These are phyloP conservation scores for Oikopleura dioica DNA, from an alignment of 23 tunicate genomes.

Conservation along the genomic window DNA sequence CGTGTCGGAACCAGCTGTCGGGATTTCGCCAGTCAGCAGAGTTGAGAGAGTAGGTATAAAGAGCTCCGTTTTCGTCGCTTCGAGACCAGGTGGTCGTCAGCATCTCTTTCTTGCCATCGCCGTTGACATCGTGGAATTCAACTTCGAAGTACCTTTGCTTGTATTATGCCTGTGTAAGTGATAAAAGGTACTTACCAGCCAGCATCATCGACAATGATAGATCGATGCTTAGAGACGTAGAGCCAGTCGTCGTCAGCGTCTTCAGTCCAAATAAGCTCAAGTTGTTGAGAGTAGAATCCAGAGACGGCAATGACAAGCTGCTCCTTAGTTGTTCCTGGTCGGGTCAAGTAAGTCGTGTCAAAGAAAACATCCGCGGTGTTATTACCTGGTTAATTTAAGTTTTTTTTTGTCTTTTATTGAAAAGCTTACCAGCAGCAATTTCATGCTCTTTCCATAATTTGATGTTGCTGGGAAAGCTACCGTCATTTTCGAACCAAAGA, in stretches of 20 bases:
- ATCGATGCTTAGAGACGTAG: neutral
- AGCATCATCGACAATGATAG: neutral
- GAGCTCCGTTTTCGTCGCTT: slow-evolving; percentile 40
- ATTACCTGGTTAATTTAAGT: no score
- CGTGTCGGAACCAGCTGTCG: neutral
- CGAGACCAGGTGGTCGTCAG: slow-evolving; percentile 79
- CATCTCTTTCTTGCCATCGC: slow-evolving; percentile 44
- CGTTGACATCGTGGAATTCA: slow-evolving; percentile 54
- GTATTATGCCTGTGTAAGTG: no score
- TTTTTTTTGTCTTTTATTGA: no score
- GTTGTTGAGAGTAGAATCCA: neutral
- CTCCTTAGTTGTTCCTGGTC: neutral
- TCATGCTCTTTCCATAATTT: neutral
- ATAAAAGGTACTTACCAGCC: neutral
- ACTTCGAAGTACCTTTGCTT: slow-evolving; percentile 10
- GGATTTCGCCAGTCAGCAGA: neutral
- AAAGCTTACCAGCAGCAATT: neutral
- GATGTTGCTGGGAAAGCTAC: neutral
- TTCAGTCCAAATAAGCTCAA: neutral
- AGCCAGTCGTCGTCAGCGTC: neutral
- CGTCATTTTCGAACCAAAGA: slow-evolving; percentile 4
- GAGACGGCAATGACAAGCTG: neutral
- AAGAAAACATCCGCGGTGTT: no score
- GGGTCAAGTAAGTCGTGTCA: no score
- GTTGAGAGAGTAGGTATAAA: slow-evolving; percentile 28